Base-by-base conservation (phyloP, 2,888 invertebrate genomes). In the Drosophila mercatorum region DNA sequence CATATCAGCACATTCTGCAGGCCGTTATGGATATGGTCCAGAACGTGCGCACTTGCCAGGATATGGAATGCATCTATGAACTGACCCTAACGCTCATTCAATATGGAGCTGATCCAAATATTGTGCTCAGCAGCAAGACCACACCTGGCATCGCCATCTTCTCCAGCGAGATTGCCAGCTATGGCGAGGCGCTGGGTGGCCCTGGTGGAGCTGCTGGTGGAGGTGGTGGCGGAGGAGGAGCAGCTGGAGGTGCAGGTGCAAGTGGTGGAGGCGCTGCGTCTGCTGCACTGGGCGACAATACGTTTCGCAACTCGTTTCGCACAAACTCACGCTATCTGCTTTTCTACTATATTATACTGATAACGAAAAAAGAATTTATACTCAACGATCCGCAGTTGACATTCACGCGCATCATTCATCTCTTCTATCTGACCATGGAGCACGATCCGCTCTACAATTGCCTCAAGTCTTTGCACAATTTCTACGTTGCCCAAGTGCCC, bases 31-130 rank as follows among this genome's bases (percentile, higher is more conserved):
- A 95, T 85, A 95, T 96, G 94, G 95, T 96, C 53, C 95, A 95
- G 87, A 95, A 95, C 89, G 95, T 96, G 40, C 93, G 95, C 47
- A 94, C 94, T 66, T 94, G 95, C 64, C 93, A 94, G 58, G 96
- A 96, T 90, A 94, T 96, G 86, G 94, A 94, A 76, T 95, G 95
- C 90, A 95, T 96, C 62, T 95, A 96, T 89, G 95, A 95, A 86
- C 94, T 96, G 83, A 95, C 96, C 5, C 92, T 95, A 72, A 95
- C 95, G 1, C 93, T 96, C 22, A 94, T 96, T 53, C 96, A 96
- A 91, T 95, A 95, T 89, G 96, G 96, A 59, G 96, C 96, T 47
- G 95, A 96, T 93, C 95, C 96, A 17, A 95, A 96, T 88, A 93
- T 95, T 65, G 94, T 94, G 80, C 93, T 95, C 43, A 93, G 92